A percentile compares a stretch with the other conserved stretches of the same genome.
Conservation (phyloP, 1,140 invertebrate genomes). For the Drosophila auraria region DNA sequence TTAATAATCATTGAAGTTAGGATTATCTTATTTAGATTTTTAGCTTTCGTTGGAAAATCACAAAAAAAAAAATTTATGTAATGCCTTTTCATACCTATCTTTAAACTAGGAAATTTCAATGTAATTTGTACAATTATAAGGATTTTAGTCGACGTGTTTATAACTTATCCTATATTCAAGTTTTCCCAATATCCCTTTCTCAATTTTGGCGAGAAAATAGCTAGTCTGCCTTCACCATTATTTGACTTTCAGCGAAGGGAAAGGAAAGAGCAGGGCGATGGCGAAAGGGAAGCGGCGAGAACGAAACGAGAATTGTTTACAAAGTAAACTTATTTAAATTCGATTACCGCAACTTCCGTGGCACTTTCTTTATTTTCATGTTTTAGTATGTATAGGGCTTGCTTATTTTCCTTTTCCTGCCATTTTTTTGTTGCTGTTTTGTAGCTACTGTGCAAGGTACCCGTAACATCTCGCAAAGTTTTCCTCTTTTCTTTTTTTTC, state of each 20-base stretch:
- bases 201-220: neutral
- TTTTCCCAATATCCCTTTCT: neutral
- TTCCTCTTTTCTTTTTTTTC: neutral
- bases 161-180: neutral
- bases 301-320: conserved; percentile 70
- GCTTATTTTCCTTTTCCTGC: conserved; percentile 26
- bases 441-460: conserved; percentile 21
- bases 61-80: too few species aligned
- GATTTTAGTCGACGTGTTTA: too few species aligned
- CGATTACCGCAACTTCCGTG: conserved; percentile 80
- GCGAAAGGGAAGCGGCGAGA: neutral
- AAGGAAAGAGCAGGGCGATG: neutral
- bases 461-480: conserved; percentile 31
- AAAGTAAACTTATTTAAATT: conserved; percentile 84
- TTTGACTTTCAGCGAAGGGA: conserved; percentile 32
- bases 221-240: conserved; percentile 17
- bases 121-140: too few species aligned
- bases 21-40: too few species aligned
- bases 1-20: too few species aligned
- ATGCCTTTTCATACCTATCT: too few species aligned
- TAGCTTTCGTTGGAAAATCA: too few species aligned
- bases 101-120: too few species aligned
- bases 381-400: conserved; percentile 47
- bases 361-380: conserved; percentile 57
- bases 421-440: conserved; percentile 8